Conservation (phyloP, 2,113 vertebrate species). For the Hypocryptadius cinnamomeus region DNA sequence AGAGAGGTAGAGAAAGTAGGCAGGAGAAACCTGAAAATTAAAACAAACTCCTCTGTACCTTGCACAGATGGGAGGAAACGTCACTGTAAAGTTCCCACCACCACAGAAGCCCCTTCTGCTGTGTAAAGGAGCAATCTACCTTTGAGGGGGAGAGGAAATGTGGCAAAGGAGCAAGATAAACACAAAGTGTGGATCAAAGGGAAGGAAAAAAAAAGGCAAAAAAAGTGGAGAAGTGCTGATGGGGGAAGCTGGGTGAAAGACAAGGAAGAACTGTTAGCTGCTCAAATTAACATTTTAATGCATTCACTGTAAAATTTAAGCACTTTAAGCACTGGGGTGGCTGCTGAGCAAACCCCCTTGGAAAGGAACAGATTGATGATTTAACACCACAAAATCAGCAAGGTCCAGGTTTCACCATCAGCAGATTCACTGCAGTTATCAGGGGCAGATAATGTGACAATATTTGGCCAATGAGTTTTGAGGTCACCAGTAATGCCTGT, state of each 20-base stretch:
- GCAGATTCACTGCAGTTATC: not conserved
- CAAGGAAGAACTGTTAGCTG: not conserved
- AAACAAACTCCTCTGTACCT: not conserved
- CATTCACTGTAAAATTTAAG: not conserved
- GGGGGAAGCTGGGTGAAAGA: not conserved
- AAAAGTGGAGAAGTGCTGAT: not conserved
- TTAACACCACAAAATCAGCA: not conserved
- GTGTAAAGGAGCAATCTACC: not conserved
- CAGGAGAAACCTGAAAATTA: not conserved
- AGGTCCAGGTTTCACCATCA: not conserved
- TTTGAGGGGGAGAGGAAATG: not conserved
- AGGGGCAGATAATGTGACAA: not conserved
- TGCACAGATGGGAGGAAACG: not conserved
- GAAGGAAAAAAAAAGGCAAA: not conserved
- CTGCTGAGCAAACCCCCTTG: not conserved
- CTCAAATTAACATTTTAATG: constrained; percentile 25
- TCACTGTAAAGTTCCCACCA: not conserved
- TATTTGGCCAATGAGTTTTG: not conserved
- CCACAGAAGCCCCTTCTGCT: not conserved
- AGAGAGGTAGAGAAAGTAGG: not conserved
- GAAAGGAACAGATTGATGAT: not conserved
- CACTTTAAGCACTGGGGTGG: not conserved
- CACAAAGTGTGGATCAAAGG: not conserved
- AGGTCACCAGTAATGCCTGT: not conserved
- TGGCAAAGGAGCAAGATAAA: not conserved